Evolutionary conservation across 2,113 vertebrate species (phyloP).

Genomic region (Blennius ocellaris): DNA sequence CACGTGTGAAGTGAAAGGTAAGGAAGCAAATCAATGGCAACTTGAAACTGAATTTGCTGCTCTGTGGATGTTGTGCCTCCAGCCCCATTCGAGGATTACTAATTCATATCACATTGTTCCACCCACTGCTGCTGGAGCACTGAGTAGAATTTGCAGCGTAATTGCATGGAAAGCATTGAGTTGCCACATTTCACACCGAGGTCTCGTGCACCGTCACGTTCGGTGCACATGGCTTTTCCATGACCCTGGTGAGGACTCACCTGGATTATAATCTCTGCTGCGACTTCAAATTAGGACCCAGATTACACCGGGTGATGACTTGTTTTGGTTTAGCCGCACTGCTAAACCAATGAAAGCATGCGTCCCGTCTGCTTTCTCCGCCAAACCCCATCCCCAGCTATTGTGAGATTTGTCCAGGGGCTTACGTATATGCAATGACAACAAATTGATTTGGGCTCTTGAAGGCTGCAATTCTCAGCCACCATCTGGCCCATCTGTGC

Average conservation of each 20-base stretch:
- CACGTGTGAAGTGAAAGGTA: slow-evolving; percentile 80
- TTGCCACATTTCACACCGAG: slow-evolving; percentile 9
- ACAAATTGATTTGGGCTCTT: slow-evolving; percentile 57
- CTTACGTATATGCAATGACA: slow-evolving; percentile 53
- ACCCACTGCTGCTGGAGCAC: slow-evolving; percentile 23
- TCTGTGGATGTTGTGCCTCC: no score
- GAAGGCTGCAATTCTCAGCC: slow-evolving; percentile 59
- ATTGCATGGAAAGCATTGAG: neutral
- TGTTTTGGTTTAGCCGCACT: slow-evolving; percentile 29
- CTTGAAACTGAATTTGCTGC: no score
- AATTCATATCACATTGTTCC: slow-evolving; percentile 26
- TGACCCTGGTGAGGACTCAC: slow-evolving; percentile 35
- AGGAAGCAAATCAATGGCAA: neutral
- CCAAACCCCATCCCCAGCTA: slow-evolving; percentile 15
- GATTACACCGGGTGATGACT: slow-evolving; percentile 47
- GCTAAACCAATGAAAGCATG: slow-evolving; percentile 12
- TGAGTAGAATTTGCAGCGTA: slow-evolving; percentile 14
- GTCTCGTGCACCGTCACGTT: slow-evolving; percentile 14
- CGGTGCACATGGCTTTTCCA: slow-evolving; percentile 16
- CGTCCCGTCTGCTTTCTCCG: neutral
- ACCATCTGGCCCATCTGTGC: slow-evolving; percentile 77
- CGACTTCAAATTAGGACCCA: slow-evolving; percentile 45
- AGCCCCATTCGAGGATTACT: neutral
- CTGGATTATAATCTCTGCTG: slow-evolving; percentile 57
- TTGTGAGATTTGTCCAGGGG: slow-evolving; percentile 50